A percentile compares a stretch with the other conserved stretches of the same genome.
Evolutionary conservation across 2,113 vertebrate genomes (phyloP).

Genomic region (Centropristis striata): DNA sequence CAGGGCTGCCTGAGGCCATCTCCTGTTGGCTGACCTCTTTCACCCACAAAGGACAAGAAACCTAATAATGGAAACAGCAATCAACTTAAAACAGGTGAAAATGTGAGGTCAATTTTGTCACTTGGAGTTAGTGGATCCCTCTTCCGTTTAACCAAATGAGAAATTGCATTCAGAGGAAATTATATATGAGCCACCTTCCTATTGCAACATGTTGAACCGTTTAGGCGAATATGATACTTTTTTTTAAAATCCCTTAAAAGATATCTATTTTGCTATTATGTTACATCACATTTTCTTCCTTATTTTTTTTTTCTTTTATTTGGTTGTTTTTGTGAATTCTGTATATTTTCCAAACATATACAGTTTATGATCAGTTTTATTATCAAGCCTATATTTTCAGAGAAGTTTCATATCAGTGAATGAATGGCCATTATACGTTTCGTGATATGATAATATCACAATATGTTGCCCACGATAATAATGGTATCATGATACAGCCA

Average conservation of each 20-base stretch:
- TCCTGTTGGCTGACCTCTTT: slow-evolving; percentile 56
- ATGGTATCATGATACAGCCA: too few relatives aligned
- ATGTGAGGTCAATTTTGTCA: not conserved
- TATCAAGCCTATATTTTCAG: too few relatives aligned
- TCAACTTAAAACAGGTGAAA: not conserved
- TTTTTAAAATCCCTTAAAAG: not conserved
- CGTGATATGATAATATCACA: too few relatives aligned
- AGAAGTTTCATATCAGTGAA: not conserved
- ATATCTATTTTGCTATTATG: not conserved
- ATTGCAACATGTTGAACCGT: not conserved
- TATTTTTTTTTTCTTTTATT: not conserved
- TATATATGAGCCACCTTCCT: not conserved
- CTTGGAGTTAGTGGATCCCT: not conserved
- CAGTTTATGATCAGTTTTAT: too few relatives aligned
- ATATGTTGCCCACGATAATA: too few relatives aligned
- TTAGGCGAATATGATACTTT: not conserved
- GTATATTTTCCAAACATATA: not conserved
- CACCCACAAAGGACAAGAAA: slow-evolving; percentile 11
- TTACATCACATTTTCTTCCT: not conserved
- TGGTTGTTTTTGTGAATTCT: not conserved
- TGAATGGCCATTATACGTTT: too few relatives aligned
- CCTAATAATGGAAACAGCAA: not conserved
- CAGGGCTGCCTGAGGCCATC: slow-evolving; percentile 46
- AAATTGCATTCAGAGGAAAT: not conserved
- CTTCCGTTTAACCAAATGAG: not conserved